These are phyloP conservation scores for Microchirus variegatus DNA, from an alignment of 2,797 vertebrate species.

Conservation along the genomic window DNA sequence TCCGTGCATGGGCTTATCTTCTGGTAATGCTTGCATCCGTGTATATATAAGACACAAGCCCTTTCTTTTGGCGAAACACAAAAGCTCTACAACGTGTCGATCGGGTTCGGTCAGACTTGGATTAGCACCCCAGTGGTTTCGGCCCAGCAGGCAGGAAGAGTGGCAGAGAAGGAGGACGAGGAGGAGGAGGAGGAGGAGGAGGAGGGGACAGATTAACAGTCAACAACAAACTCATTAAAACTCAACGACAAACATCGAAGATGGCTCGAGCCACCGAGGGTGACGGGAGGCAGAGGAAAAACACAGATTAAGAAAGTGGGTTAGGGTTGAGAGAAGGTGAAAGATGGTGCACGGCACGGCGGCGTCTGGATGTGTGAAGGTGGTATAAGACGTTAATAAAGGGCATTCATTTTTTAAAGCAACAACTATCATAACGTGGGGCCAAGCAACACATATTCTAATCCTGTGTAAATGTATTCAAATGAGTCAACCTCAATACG, in stretches of 20 bases:
- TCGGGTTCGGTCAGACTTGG: conserved; percentile 23
- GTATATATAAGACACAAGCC: background rate
- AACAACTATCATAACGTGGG: background rate
- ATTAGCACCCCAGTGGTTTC: conserved; percentile 42
- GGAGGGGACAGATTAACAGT: conserved; percentile 4
- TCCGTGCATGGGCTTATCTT: background rate
- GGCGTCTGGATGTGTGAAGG: conserved; percentile 6
- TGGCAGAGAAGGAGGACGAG: conserved; percentile 8
- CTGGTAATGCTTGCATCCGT: background rate
- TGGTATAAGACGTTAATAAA: background rate
- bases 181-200: background rate
- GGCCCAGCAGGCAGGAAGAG: conserved; percentile 33
- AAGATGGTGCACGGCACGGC: background rate
- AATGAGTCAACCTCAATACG: too few relatives aligned
- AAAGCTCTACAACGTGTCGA: background rate
- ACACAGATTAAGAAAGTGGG: conserved; percentile 16
- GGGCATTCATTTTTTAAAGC: background rate
- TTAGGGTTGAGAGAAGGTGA: background rate
- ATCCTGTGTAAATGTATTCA: too few relatives aligned
- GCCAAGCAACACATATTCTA: too few relatives aligned
- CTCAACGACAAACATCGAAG: conserved; percentile 74
- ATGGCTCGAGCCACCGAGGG: conserved; percentile 16
- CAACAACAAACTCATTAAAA: conserved; percentile 71
- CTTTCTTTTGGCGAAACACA: too few relatives aligned
- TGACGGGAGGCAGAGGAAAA: conserved; percentile 23